These are phyloP conservation scores for Pegoplata infirma DNA, from an alignment of 2,888 invertebrate genomes.

Conservation along the genomic window DNA sequence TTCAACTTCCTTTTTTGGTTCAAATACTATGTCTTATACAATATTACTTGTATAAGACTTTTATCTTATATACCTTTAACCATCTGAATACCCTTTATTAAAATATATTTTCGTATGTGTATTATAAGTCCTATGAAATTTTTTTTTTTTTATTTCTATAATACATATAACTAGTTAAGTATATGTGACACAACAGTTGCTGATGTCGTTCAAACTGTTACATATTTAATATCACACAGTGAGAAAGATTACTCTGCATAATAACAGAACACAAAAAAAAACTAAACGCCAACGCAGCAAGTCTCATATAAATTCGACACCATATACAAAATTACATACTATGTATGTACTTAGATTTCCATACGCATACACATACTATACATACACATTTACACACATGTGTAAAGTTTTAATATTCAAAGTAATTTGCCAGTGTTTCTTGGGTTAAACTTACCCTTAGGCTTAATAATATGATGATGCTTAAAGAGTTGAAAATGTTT, in stretches of 20 bases:
- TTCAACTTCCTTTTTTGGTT: too few species aligned
- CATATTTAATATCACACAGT: conserved; percentile 56
- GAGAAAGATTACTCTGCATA: conserved; percentile 49
- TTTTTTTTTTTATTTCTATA: too few species aligned
- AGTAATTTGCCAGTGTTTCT: conserved; percentile 52
- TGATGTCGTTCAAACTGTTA: conserved; percentile 63
- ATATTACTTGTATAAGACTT: too few species aligned
- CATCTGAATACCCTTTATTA: too few species aligned
- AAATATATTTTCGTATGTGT: too few species aligned
- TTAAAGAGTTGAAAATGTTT: not conserved
- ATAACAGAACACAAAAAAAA: conserved; percentile 24
- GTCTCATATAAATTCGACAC: not conserved
- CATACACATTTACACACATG: not conserved
- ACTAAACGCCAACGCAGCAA: conserved; percentile 56
- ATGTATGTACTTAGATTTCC: not conserved
- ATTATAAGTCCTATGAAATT: conserved; percentile 24
- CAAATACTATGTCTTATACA: too few species aligned
- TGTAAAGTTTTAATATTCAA: conserved; percentile 52
- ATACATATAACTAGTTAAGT: too few species aligned
- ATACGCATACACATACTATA: not conserved
- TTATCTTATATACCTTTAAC: too few species aligned
- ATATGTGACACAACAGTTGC: conserved; percentile 55
- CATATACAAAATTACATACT: not conserved
- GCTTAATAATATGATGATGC: conserved; percentile 51
- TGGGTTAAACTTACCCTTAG: conserved; percentile 51